Conservation (phyloP, 1,140 invertebrate genomes). For the Batillaria attramentaria region DNA sequence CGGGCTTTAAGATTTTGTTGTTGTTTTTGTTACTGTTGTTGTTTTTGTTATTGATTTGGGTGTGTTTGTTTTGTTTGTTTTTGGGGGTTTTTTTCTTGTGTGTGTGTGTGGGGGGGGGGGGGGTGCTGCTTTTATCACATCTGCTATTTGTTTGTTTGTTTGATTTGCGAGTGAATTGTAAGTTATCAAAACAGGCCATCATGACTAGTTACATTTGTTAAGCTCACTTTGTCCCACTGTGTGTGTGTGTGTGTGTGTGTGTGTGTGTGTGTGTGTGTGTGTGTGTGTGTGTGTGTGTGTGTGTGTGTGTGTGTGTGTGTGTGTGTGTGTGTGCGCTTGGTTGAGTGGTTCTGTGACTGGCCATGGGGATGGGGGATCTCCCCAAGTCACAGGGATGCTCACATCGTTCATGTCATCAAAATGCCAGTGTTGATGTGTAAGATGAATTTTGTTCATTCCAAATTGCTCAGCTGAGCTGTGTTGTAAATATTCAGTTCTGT, state of each 20-base stretch:
- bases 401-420: neutral
- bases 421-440: neutral
- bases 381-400: neutral
- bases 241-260: constrained; percentile 13
- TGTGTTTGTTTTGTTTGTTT: no score
- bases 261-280: constrained; percentile 1
- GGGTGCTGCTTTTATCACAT: no score
- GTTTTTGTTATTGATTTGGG: no score
- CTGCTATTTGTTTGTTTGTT: no score
- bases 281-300: constrained; percentile 10
- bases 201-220: neutral
- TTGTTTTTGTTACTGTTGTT: no score
- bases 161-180: no score
- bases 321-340: neutral
- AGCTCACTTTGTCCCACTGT: neutral
- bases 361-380: neutral
- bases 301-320: neutral
- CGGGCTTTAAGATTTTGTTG: no score
- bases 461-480: no score
- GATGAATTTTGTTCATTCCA: neutral
- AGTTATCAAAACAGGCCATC: no score
- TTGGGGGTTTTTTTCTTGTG: no score
- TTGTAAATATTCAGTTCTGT: no score
- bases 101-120: no score
- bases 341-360: neutral